Evolutionary conservation across 1,140 invertebrate genomes (phyloP).

Genomic region (Ceratina japonica): DNA sequence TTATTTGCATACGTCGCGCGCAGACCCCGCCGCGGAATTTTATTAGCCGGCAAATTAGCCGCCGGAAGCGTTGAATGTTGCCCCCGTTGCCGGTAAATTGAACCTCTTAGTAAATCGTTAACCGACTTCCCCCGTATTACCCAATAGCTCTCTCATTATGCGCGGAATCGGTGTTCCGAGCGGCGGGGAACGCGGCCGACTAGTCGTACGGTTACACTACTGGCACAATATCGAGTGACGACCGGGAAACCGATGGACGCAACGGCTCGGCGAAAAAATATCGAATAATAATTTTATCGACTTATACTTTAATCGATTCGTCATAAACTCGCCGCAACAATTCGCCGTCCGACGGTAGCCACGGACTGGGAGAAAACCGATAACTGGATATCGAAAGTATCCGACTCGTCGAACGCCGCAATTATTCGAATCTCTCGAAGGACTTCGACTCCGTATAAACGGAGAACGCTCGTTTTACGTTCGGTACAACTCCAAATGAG

Average conservation of each 20-base stretch:
- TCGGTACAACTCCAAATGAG: neutral
- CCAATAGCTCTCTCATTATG: neutral
- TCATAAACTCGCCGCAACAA: neutral
- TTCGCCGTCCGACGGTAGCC: slow-evolving; percentile 5
- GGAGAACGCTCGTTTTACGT: neutral
- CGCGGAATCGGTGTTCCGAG: neutral
- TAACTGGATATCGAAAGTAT: slow-evolving; percentile 35
- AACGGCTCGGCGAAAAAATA: neutral
- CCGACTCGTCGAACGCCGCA: neutral
- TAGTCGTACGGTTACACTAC: neutral
- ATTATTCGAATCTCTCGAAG: neutral
- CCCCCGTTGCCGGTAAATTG: neutral
- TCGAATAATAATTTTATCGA: neutral
- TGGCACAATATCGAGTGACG: neutral
- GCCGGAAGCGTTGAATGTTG: neutral
- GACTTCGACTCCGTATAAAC: neutral
- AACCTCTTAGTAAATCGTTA: neutral
- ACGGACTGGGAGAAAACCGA: slow-evolving; percentile 12
- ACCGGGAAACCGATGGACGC: neutral
- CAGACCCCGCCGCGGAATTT: slow-evolving; percentile 1
- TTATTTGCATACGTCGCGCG: slow-evolving; percentile 29
- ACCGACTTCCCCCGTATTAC: neutral
- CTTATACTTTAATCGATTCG: neutral
- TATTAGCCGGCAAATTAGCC: slow-evolving; percentile 23
- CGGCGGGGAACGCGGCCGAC: neutral